Evolutionary conservation across 2,888 invertebrate genomes (phyloP).

Genomic region (Lysandra coridon): DNA sequence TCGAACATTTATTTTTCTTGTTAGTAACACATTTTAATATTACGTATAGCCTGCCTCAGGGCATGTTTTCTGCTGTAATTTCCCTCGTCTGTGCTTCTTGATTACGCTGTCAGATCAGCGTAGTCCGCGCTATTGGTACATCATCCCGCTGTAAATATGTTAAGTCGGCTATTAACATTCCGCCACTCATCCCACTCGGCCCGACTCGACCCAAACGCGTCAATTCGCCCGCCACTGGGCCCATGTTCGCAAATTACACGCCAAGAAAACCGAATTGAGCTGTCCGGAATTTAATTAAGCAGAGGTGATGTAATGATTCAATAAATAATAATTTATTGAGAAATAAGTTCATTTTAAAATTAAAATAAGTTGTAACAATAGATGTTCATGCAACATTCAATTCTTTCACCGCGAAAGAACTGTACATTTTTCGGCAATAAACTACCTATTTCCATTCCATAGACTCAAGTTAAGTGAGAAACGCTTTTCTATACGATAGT

Average conservation of each 20-base stretch:
- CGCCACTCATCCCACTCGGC: not conserved
- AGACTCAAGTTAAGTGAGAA: too few relatives aligned
- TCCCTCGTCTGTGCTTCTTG: too few relatives aligned
- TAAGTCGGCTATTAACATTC: slow-evolving; percentile 8
- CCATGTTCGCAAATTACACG: not conserved
- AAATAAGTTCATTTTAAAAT: too few relatives aligned
- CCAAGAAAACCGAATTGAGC: not conserved
- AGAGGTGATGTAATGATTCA: not conserved
- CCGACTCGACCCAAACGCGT: not conserved
- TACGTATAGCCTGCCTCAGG: too few relatives aligned
- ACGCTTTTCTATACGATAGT: too few relatives aligned
- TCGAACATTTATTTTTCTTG: too few relatives aligned
- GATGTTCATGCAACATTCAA: not conserved
- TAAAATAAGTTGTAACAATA: too few relatives aligned
- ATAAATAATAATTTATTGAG: not conserved
- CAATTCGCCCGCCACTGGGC: not conserved
- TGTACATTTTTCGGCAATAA: too few relatives aligned
- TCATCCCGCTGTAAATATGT: not conserved
- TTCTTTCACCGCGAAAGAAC: not conserved
- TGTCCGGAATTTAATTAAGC: not conserved
- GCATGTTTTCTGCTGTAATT: too few relatives aligned
- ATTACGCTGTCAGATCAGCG: not conserved
- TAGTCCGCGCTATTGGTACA: not conserved
- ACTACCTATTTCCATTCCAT: too few relatives aligned
- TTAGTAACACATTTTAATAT: too few relatives aligned